Evolutionary conservation across 2,797 vertebrate genomes (phyloP).

Genomic region (Acrossocheilus wenchowensis): DNA sequence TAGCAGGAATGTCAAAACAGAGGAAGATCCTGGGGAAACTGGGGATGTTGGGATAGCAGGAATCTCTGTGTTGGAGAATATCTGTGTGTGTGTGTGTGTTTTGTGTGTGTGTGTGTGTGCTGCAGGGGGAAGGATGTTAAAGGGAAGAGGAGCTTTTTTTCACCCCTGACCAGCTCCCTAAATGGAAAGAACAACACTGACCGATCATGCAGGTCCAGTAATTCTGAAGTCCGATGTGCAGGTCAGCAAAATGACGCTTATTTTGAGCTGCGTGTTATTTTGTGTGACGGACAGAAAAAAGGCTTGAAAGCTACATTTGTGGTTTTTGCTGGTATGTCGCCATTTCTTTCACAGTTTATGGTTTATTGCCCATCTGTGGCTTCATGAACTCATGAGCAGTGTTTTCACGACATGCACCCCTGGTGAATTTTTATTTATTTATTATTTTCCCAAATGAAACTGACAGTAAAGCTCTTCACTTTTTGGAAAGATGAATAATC

Average conservation of each 20-base stretch:
- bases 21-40: slow-evolving; percentile 79
- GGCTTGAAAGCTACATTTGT: slow-evolving; percentile 22
- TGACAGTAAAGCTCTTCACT: slow-evolving; percentile 35
- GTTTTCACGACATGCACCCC: slow-evolving; percentile 49
- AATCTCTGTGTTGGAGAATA: slow-evolving; percentile 52
- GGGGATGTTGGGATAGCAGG: slow-evolving; percentile 71
- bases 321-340: slow-evolving; percentile 32
- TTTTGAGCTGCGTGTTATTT: slow-evolving; percentile 4
- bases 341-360: slow-evolving; percentile 51
- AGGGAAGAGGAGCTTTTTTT: slow-evolving; percentile 78
- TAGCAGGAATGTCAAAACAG: slow-evolving; percentile 71
- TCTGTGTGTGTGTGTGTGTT: slow-evolving; percentile 41
- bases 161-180: slow-evolving; percentile 67
- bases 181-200: slow-evolving; percentile 76
- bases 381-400: slow-evolving; percentile 50
- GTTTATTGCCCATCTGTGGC: slow-evolving; percentile 59
- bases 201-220: slow-evolving; percentile 53
- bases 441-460: slow-evolving; percentile 31
- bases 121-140: slow-evolving; percentile 63
- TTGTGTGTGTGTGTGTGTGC: slow-evolving; percentile 40
- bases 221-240: slow-evolving; percentile 68
- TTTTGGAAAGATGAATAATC: slow-evolving; percentile 34
- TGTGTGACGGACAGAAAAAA: slow-evolving; percentile 15
- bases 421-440: slow-evolving; percentile 24
- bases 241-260: slow-evolving; percentile 45